These are phyloP conservation scores for Pseudochaenichthys georgianus DNA, from an alignment of 2,797 vertebrate species.

Conservation along the genomic window DNA sequence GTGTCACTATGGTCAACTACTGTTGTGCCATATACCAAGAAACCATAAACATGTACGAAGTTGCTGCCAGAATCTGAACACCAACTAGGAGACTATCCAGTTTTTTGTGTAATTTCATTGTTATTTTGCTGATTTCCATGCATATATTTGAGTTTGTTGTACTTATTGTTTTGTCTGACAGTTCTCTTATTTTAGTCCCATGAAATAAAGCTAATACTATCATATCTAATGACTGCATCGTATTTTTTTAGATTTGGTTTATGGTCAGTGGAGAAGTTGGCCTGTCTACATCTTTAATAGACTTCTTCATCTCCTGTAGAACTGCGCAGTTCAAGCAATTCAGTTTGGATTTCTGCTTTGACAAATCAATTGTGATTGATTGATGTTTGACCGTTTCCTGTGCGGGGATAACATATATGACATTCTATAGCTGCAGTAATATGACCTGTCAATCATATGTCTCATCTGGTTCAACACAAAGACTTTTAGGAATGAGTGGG, in stretches of 20 bases:
- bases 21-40: neutral
- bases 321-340: neutral
- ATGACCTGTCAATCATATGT: conserved; percentile 4
- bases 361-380: neutral
- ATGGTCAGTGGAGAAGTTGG: neutral
- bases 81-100: neutral
- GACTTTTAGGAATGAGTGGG: conserved; percentile 13
- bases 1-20: neutral
- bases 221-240: neutral
- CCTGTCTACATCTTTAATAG: neutral
- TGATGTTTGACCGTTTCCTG: neutral
- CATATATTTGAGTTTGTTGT: too few species aligned
- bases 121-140: too few species aligned
- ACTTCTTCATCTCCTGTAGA: neutral
- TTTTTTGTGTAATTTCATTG: neutral
- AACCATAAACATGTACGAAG: neutral
- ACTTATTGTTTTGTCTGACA: neutral
- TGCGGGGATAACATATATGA: neutral
- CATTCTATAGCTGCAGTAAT: neutral
- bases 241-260: neutral
- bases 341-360: neutral
- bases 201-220: neutral
- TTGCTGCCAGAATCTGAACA: neutral
- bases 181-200: neutral
- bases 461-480: conserved; percentile 5